Base-by-base conservation (phyloP, 2,113 vertebrate species). In the Lipotes vexillifer region DNA sequence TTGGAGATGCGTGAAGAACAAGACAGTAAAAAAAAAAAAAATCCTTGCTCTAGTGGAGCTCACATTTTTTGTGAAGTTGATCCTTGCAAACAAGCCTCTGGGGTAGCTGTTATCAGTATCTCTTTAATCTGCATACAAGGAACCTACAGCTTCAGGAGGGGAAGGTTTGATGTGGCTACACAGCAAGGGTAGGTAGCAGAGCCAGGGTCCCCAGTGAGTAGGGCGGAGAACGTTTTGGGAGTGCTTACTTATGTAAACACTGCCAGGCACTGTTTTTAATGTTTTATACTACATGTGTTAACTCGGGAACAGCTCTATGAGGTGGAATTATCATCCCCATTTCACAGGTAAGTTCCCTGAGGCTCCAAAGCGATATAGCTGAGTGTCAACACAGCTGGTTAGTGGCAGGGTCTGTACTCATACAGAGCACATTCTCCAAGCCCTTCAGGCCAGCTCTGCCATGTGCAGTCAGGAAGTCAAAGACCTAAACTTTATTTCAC, bases 91-190 rank as follows among this genome's bases (percentile, higher is more conserved):
- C 25, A 46, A 68, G 18, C 14, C 33, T 57, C 63, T 36, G 17
- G 1, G 14, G 46, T 20, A 14, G 61, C 33, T 36, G 10, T 29
- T 81, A 33, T 5, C 3, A 8, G 8, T 84, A 10, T 71, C 27
- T 80, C 31, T 84, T 96, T 66, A 66, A 72, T 63, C 3, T 72
- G 31, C 5, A 38, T 13, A 41, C 6, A 8, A 84, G 21, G 13
- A 87, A 44, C 7, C 6, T 18, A 29, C 27, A 25, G 27, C 20
- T 31, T 71, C 27, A 15, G 0, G 65, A 71, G 85, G 31, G 7
- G 5, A 18, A 2, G n/a, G 18, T 33, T 41, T 23, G 5, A 15
- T 0, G 0, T 8, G n/a, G 77, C n/a, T 15, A 71, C 46, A 6
- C 3, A n/a, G 8, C 1, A 23, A 55, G 29, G 1, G 3, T 0